Evolutionary conservation across 2,797 vertebrate genomes (phyloP).

Genomic region (Todus mexicanus): DNA sequence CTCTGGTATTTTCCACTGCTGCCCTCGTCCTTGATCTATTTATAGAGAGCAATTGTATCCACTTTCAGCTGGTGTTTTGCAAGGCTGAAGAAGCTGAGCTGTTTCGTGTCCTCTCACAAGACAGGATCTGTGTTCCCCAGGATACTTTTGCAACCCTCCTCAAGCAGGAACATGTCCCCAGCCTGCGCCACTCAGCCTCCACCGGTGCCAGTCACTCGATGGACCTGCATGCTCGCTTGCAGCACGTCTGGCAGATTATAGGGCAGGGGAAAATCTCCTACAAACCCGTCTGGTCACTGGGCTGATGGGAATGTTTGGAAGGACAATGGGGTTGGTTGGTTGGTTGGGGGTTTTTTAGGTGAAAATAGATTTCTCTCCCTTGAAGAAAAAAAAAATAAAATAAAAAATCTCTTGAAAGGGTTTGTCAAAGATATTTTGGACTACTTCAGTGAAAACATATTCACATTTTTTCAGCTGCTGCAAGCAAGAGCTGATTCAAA

Average conservation of each 20-base stretch:
- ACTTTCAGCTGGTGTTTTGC: conserved; percentile 39
- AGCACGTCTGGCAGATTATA: not conserved
- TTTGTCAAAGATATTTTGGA: not conserved
- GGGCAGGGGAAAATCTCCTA: not conserved
- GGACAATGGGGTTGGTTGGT: not conserved
- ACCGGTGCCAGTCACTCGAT: not conserved
- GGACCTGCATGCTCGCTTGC: not conserved
- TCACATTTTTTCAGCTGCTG: not conserved
- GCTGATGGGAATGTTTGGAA: not conserved
- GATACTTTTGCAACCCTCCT: not conserved
- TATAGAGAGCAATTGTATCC: not conserved
- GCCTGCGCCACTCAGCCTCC: not conserved
- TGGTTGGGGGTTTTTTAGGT: not conserved
- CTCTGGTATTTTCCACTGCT: not conserved
- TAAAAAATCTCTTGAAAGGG: not conserved
- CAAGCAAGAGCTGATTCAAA: not conserved
- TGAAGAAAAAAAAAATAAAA: not conserved
- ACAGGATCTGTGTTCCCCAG: not conserved
- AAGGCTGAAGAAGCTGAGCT: not conserved
- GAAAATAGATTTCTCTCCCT: not conserved
- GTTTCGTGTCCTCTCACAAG: not conserved
- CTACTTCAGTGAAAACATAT: not conserved
- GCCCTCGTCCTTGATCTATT: not conserved
- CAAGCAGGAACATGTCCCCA: not conserved
- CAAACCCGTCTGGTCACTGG: not conserved